phyloP scores from a whole-genome alignment of 2,797 vertebrate species.

The Tenualosa ilisha region DNA sequence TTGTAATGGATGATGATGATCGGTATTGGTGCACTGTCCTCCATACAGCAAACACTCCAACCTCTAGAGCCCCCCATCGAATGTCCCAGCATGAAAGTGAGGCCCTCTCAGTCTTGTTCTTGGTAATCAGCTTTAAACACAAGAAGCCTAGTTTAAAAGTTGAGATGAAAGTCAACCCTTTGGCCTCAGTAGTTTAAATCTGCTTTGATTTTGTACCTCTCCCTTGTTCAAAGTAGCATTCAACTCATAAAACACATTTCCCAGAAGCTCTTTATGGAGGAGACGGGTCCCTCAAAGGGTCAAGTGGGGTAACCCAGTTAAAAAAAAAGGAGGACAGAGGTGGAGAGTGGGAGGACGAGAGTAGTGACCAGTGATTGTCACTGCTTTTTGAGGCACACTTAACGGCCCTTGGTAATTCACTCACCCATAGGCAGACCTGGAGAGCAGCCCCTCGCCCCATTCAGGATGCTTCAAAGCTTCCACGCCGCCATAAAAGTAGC shows the following conservation, averaged over 20 bases:
- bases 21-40: not conserved
- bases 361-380: conserved; percentile 35
- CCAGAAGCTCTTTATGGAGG: conserved; percentile 15
- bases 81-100: not conserved
- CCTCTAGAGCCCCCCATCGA: not conserved
- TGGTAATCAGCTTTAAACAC: conserved; percentile 17
- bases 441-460: conserved; percentile 37
- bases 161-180: conserved; percentile 19
- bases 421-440: conserved; percentile 23
- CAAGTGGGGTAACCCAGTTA: not conserved
- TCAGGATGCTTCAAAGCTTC: conserved; percentile 65
- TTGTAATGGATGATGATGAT: not conserved
- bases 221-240: conserved; percentile 23
- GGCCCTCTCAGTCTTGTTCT: not conserved
- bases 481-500: conserved; percentile 65
- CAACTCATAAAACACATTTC: conserved; percentile 20
- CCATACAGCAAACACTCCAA: not conserved
- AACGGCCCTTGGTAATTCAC: conserved; percentile 31
- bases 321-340: not conserved
- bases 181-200: not conserved
- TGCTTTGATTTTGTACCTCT: conserved; percentile 22
- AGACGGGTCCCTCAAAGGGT: not conserved
- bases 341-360: not conserved
- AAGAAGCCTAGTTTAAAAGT: conserved; percentile 12
- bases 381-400: conserved; percentile 24